Conservation (phyloP, 1,140 invertebrate genomes). For the Agrypnia vestita region DNA sequence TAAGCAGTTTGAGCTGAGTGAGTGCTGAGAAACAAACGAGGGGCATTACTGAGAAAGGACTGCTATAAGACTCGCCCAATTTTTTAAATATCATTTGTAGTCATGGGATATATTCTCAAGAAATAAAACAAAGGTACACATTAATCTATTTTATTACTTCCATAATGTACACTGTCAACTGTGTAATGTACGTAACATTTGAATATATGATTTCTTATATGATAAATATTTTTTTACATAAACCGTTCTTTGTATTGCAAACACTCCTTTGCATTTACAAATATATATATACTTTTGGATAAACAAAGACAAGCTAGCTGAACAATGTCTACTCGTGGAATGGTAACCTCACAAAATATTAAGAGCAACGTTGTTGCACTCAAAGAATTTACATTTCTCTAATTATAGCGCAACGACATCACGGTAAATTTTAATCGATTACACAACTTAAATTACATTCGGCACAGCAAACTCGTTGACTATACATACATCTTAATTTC, state of each 20-base stretch:
- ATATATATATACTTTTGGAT: constrained; percentile 47
- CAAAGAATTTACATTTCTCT: not conserved
- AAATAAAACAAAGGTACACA: constrained; percentile 48
- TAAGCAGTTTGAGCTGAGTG: no score
- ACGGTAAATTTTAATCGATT: not conserved
- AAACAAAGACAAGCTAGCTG: constrained; percentile 33
- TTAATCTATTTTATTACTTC: constrained; percentile 59
- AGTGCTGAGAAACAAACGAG: no score
- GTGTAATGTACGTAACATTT: constrained; percentile 60
- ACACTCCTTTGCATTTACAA: constrained; percentile 45
- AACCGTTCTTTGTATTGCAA: constrained; percentile 40
- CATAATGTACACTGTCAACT: constrained; percentile 58
- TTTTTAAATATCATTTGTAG: no score
- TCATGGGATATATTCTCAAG: not conserved
- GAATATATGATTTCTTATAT: constrained; percentile 57
- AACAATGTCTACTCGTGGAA: constrained; percentile 17
- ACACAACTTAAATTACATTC: constrained; percentile 10
- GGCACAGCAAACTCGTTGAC: not conserved
- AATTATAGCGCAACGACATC: constrained; percentile 7
- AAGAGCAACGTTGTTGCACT: no score
- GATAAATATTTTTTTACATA: constrained; percentile 50
- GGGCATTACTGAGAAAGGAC: no score
- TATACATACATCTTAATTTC: not conserved
- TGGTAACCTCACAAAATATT: not conserved
- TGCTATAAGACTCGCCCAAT: no score